phyloP scores from a whole-genome alignment of 2,113 vertebrate genomes.

The Platysternon megacephalum region DNA sequence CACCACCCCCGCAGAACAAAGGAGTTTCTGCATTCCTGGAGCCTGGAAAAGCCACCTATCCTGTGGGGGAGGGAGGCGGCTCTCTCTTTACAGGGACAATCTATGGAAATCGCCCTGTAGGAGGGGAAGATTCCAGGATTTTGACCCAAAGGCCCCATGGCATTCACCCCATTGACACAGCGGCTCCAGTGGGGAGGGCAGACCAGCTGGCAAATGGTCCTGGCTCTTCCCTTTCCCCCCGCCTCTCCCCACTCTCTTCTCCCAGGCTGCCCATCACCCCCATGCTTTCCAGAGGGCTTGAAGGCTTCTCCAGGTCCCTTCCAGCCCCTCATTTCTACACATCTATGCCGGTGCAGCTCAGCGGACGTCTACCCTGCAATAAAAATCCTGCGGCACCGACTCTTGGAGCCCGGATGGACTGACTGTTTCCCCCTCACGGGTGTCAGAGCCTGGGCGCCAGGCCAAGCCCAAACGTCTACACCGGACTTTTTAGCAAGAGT shows the following conservation, averaged over 20 bases:
- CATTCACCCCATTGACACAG: too few relatives aligned
- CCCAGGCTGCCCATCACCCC: accelerated
- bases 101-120: too few relatives aligned
- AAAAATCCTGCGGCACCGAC: too few relatives aligned
- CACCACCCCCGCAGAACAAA: accelerated
- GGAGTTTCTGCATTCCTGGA: neutral
- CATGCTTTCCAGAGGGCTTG: accelerated
- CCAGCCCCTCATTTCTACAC: too few relatives aligned
- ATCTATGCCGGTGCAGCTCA: too few relatives aligned
- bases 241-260: accelerated
- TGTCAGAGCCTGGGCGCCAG: too few relatives aligned
- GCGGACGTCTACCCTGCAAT: too few relatives aligned
- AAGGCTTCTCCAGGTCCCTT: neutral
- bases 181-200: too few relatives aligned
- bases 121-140: neutral
- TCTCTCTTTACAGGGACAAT: too few relatives aligned
- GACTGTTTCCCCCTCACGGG: too few relatives aligned
- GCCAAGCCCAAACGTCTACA: too few relatives aligned
- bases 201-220: neutral
- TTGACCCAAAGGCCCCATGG: neutral
- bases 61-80: neutral
- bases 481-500: neutral
- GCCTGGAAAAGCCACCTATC: accelerated
- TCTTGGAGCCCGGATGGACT: accelerated
- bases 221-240: neutral